phyloP scores from a whole-genome alignment of 2,797 vertebrate species.

The Malurus leucopterus region DNA sequence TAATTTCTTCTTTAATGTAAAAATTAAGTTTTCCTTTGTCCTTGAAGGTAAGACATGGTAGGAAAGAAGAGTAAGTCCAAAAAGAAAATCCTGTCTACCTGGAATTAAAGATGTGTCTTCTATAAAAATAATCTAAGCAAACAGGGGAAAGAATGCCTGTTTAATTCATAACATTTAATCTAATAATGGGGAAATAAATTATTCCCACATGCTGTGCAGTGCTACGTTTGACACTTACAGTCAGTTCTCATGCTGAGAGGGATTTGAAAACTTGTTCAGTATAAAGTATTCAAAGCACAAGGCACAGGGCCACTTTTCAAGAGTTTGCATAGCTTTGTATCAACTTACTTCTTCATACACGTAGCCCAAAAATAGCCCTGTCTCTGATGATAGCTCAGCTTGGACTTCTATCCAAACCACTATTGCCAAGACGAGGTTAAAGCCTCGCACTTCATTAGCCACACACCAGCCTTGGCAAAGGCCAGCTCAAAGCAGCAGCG shows the following conservation, averaged over 20 bases:
- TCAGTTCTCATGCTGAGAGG: neutral
- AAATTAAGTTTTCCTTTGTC: neutral
- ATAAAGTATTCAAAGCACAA: neutral
- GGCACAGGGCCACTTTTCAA: neutral
- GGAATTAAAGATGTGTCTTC: neutral
- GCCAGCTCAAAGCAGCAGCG: neutral
- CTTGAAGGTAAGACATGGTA: neutral
- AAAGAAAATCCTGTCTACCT: neutral
- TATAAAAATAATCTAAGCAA: neutral
- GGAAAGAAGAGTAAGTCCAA: neutral
- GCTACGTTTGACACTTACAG: neutral
- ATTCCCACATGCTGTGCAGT: neutral
- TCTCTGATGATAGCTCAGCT: slow-evolving; percentile 4
- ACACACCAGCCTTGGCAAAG: slow-evolving; percentile 33
- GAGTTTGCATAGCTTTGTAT: neutral
- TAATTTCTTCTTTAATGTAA: neutral
- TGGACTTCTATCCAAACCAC: neutral
- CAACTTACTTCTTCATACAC: neutral
- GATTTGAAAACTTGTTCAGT: neutral
- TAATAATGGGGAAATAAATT: slow-evolving; percentile 22
- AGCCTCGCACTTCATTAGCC: slow-evolving; percentile 2
- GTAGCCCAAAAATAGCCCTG: slow-evolving; percentile 27
- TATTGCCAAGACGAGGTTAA: slow-evolving; percentile 17
- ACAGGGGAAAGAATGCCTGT: neutral
- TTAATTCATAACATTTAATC: neutral